These are phyloP conservation scores for Microcebus tavaratra DNA, from an alignment of 2,113 vertebrate species.

Conservation along the genomic window DNA sequence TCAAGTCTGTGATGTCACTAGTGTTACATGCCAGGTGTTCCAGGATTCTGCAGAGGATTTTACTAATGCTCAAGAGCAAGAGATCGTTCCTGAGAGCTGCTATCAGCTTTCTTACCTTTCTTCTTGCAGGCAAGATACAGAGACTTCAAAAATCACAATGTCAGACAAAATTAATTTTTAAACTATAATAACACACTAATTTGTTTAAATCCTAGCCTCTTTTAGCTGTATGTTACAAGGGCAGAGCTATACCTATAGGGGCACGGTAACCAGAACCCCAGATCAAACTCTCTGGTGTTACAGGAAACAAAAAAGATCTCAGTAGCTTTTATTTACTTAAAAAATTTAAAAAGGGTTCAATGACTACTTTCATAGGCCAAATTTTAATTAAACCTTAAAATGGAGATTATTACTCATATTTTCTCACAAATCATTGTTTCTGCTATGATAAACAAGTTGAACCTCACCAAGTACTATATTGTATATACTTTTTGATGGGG, in stretches of 20 bases:
- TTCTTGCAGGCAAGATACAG: neutral
- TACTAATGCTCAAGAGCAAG: neutral
- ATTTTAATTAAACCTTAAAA: conserved; percentile 43
- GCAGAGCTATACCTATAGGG: neutral
- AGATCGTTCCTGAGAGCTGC: neutral
- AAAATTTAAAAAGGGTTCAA: conserved; percentile 16
- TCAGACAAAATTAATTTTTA: conserved; percentile 29
- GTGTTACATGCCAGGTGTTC: neutral
- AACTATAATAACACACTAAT: neutral
- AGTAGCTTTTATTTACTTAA: conserved; percentile 22
- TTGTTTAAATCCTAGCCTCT: neutral
- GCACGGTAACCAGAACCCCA: neutral
- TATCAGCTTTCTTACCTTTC: neutral
- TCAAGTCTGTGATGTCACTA: neutral
- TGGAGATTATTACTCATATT: neutral
- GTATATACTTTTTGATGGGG: conserved; percentile 16
- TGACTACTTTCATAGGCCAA: neutral
- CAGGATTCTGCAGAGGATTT: neutral
- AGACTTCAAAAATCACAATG: neutral
- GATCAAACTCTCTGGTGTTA: neutral
- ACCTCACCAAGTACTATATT: conserved; percentile 25
- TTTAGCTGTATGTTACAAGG: neutral
- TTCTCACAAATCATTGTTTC: conserved; percentile 20
- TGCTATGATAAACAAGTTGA: conserved; percentile 22
- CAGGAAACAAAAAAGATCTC: neutral